Percentiles rank a stretch among this genome's conserved stretches.
Evolutionary conservation across 53 echinoderm and acorn worm species (phyloP).

Genomic region (Henricia sp.): DNA sequence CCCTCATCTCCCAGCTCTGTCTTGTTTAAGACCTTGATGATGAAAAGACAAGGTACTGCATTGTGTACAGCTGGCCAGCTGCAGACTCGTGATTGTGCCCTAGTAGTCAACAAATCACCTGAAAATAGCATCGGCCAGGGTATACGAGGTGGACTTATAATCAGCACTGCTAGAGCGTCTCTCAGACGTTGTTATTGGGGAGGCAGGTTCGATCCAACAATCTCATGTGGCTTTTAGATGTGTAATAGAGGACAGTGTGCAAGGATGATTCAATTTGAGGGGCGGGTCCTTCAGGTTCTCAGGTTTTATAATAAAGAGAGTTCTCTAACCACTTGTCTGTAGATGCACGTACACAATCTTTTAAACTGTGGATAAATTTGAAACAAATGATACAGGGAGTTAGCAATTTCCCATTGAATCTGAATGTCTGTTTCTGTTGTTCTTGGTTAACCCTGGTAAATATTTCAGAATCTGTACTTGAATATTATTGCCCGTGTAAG

Average conservation of each 20-base stretch:
- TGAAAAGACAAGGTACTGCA: slow-evolving; percentile 57
- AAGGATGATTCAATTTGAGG: slow-evolving; percentile 33
- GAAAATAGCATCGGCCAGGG: slow-evolving; percentile 57
- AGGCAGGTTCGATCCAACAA: slow-evolving; percentile 57
- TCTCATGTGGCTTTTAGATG: slow-evolving; percentile 63
- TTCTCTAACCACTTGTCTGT: too few species aligned
- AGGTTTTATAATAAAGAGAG: too few species aligned
- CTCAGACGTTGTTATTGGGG: slow-evolving; percentile 28
- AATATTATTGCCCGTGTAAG: too few species aligned
- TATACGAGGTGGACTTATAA: slow-evolving; percentile 33
- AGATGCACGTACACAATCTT: too few species aligned
- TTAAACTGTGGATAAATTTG: too few species aligned
- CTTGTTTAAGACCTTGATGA: slow-evolving; percentile 62
- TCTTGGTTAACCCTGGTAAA: too few species aligned
- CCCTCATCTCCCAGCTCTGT: slow-evolving; percentile 47
- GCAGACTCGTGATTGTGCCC: slow-evolving; percentile 64
- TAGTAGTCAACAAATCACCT: slow-evolving; percentile 73
- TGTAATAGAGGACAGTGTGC: slow-evolving; percentile 42
- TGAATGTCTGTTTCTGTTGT: too few species aligned
- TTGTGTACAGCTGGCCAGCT: slow-evolving; percentile 69
- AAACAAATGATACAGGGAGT: too few species aligned
- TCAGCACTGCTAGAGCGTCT: slow-evolving; percentile 21
- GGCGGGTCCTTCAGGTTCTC: slow-evolving; percentile 44
- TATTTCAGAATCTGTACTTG: too few species aligned
- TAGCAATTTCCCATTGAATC: too few species aligned